Percentiles rank a stretch among this genome's conserved stretches.
phyloP scores from a whole-genome alignment of 2,113 vertebrate species.

The Archocentrus centrarchus region DNA sequence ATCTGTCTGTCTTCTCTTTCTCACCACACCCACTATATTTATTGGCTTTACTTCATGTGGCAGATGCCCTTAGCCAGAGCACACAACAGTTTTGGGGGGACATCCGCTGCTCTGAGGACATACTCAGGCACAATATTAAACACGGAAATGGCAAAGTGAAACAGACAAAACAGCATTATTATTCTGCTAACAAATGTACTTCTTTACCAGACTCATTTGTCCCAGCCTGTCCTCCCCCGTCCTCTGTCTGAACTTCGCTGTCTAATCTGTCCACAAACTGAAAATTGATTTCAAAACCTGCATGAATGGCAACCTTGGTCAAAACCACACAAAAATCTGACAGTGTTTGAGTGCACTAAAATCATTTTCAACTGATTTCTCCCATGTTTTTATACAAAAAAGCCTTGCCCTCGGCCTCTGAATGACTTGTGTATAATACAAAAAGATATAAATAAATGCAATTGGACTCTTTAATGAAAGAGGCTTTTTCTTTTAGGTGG shows the following conservation, averaged over 20 bases:
- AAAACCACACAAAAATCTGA: slow-evolving; percentile 1
- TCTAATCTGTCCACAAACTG: slow-evolving; percentile 41
- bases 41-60: slow-evolving; percentile 34
- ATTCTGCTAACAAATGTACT: slow-evolving; percentile 59
- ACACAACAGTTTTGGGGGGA: slow-evolving; percentile 40
- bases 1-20: slow-evolving; percentile 20
- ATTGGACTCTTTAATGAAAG: neutral
- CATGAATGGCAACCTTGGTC: neutral
- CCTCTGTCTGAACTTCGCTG: slow-evolving; percentile 47
- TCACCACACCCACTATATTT: slow-evolving; percentile 51
- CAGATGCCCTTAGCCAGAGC: slow-evolving; percentile 52
- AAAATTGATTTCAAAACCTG: slow-evolving; percentile 42
- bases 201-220: slow-evolving; percentile 23
- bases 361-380: slow-evolving; percentile 16
- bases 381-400: slow-evolving; percentile 11
- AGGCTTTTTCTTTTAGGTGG: slow-evolving; percentile 83
- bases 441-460: neutral
- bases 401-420: neutral
- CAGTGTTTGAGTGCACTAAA: neutral
- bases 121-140: slow-evolving; percentile 48
- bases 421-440: neutral
- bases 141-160: slow-evolving; percentile 56
- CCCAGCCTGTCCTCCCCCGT: slow-evolving; percentile 31
- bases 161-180: slow-evolving; percentile 57
- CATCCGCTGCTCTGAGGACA: slow-evolving; percentile 59